Evolutionary conservation across 2,113 vertebrate genomes (phyloP), one percentile per base, ranked within the genome.

Genomic region (Micronycteris hirsuta): DNA sequence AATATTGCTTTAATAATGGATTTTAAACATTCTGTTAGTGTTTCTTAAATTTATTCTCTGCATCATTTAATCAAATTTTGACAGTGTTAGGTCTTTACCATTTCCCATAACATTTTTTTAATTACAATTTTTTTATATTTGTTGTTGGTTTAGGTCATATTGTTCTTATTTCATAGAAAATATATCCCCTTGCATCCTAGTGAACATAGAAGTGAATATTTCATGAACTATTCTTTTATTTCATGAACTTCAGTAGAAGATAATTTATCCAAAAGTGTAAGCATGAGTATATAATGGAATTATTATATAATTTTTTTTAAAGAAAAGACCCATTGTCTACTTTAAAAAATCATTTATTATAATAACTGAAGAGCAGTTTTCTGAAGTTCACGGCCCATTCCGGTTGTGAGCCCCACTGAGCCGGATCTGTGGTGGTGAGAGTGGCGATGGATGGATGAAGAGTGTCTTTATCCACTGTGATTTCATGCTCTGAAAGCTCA

Each of bases 401-500:
- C 43, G 41, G 38, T 12, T 12, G 15, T 47, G 31, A 91, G 68
- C 71, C n/a, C 19, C 28, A 5, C 3, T 54, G 56, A 41, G 15
- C 33, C 65, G 43, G 41, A 13, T 63, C 73, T 68, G 67, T 49
- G 86, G n/a, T 56, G n/a, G 31, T 49, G 81, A 87, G 70, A 41
- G 47, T 45, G 15, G 43, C 63, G 67, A 81, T 33, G 54, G 49
- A 47, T 41, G 17, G 45, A 9, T 81, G 67, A 96, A 77, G 81
- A 71, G 49, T 43, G 36, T 31, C 33, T 92, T 81, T 68, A 61
- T 38, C 36, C 1, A 9, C n/a, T 61, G 80, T 49, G 38, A 38
- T 88, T 88, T 94, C 43, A 73, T 86, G 20, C 41, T 26, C 26
- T 92, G 91, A 82, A 93, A 96, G 82, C 88, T 87, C 88, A 91